These are phyloP conservation scores for Ursus arctos DNA, from an alignment of 2,113 vertebrate species.

Conservation along the genomic window DNA sequence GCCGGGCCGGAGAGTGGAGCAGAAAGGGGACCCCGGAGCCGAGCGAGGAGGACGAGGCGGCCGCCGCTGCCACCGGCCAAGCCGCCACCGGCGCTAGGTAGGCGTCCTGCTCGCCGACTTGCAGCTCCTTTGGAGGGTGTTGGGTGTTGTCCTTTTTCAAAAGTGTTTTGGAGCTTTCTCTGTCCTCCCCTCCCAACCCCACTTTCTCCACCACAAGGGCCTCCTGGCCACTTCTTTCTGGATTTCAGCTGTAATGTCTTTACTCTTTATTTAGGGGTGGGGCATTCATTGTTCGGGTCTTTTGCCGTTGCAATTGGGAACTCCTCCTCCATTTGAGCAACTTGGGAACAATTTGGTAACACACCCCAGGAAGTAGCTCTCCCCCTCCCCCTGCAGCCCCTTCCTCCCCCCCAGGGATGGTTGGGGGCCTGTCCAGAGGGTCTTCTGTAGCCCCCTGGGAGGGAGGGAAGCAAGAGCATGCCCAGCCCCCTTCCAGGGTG, in stretches of 20 bases:
- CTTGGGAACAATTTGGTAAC: slow-evolving; percentile 81
- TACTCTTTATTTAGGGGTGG: slow-evolving; percentile 78
- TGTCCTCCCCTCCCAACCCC: neutral
- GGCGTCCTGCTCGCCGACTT: slow-evolving; percentile 69
- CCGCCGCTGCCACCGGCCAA: neutral
- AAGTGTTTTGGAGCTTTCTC: slow-evolving; percentile 69
- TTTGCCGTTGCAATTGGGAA: slow-evolving; percentile 71
- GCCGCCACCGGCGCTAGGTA: slow-evolving; percentile 79
- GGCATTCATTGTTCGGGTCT: slow-evolving; percentile 74
- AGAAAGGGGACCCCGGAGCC: slow-evolving; percentile 64
- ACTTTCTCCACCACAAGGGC: neutral
- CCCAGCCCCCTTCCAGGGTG: slow-evolving; percentile 59
- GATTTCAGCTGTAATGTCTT: slow-evolving; percentile 77
- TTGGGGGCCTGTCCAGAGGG: slow-evolving; percentile 72
- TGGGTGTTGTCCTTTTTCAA: slow-evolving; percentile 56
- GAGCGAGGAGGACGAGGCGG: slow-evolving; percentile 56
- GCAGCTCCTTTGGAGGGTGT: slow-evolving; percentile 62
- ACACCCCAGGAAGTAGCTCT: slow-evolving; percentile 75
- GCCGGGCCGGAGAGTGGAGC: slow-evolving; percentile 70
- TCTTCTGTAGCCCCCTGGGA: slow-evolving; percentile 63
- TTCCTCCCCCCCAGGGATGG: slow-evolving; percentile 48
- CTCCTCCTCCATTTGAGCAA: slow-evolving; percentile 72
- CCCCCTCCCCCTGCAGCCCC: neutral
- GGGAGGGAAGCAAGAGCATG: slow-evolving; percentile 59
- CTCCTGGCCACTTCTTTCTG: slow-evolving; percentile 46